phyloP scores from a whole-genome alignment of 2,113 vertebrate species.

The Polyodon spathula region DNA sequence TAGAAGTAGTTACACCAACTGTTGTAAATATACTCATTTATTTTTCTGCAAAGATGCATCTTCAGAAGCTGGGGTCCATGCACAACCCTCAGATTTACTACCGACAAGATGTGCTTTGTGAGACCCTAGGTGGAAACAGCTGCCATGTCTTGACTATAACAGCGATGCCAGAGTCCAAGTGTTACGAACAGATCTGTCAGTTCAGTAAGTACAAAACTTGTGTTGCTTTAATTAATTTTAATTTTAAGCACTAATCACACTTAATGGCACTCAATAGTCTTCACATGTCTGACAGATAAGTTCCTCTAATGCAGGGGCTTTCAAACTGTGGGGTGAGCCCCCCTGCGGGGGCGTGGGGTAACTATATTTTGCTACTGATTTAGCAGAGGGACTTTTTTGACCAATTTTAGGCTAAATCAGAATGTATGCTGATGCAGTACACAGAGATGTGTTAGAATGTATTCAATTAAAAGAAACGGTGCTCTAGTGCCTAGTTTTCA shows the following conservation, averaged over 20 bases:
- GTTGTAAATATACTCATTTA: background rate
- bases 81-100: constrained; percentile 85
- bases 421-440: too few relatives aligned
- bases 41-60: constrained; percentile 73
- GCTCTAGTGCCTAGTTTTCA: too few relatives aligned
- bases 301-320: too few relatives aligned
- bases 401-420: too few relatives aligned
- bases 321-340: too few relatives aligned
- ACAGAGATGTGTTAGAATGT: too few relatives aligned
- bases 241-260: background rate
- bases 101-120: constrained; percentile 78
- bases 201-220: constrained; percentile 76
- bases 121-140: constrained; percentile 82
- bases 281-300: too few relatives aligned
- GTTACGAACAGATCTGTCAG: constrained; percentile 81
- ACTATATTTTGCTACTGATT: too few relatives aligned
- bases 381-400: too few relatives aligned
- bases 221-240: background rate
- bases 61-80: constrained; percentile 79
- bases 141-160: constrained; percentile 94
- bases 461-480: too few relatives aligned
- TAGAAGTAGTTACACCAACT: too few relatives aligned
- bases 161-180: constrained; percentile 86
- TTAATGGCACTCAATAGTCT: background rate
- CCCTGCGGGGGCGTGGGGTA: too few relatives aligned